These are phyloP conservation scores for Narcine bancroftii DNA, from an alignment of 2,113 vertebrate genomes.

Conservation along the genomic window DNA sequence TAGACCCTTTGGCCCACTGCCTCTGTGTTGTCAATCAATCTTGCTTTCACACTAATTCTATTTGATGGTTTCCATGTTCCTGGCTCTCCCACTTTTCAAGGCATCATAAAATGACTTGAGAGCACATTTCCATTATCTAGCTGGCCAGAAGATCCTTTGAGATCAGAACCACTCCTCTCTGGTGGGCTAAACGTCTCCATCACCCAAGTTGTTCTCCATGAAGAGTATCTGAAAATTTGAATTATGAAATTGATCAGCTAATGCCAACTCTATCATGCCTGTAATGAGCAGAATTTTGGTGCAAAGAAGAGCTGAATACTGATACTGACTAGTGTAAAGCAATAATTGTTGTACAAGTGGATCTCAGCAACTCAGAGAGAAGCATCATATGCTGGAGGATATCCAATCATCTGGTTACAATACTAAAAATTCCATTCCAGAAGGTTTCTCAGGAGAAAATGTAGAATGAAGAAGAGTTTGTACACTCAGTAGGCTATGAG, in stretches of 20 bases:
- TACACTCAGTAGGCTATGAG: constrained; percentile 10
- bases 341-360: not conserved
- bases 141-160: not conserved
- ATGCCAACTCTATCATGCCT: not conserved
- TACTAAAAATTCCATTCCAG: not conserved
- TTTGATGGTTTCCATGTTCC: too few species aligned
- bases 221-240: not conserved
- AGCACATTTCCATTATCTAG: not conserved
- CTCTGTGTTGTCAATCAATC: too few species aligned
- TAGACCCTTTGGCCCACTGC: too few species aligned
- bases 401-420: not conserved
- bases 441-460: not conserved
- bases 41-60: too few species aligned
- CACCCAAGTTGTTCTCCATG: not conserved
- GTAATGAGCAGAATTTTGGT: not conserved
- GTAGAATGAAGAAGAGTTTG: not conserved
- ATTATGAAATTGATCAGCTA: not conserved
- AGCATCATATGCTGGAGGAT: not conserved
- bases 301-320: not conserved
- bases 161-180: not conserved
- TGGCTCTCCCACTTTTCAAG: too few species aligned
- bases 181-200: not conserved
- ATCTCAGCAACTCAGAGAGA: not conserved
- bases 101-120: not conserved
- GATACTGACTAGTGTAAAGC: not conserved